Evolutionary conservation across 2,113 vertebrate genomes (phyloP).

Genomic region (Rhinopithecus roxellana): DNA sequence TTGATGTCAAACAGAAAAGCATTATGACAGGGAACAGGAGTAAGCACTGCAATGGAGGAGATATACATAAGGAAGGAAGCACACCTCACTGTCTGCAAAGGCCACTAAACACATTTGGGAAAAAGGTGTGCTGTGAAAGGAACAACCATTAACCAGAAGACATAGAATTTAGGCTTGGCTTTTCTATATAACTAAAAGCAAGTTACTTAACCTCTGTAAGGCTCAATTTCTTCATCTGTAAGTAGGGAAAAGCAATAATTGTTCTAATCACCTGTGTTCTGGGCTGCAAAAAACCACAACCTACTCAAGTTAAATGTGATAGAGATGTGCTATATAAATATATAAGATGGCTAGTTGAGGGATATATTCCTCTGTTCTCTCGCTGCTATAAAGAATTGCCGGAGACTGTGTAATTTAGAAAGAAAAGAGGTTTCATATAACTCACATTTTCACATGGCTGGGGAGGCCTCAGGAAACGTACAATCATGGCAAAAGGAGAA

Average conservation of each 20-base stretch:
- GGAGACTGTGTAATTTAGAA: too few species aligned
- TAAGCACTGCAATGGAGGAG: neutral
- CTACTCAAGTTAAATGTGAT: neutral
- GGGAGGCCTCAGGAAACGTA: too few species aligned
- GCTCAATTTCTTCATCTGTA: neutral
- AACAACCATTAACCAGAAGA: neutral
- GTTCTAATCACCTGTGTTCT: neutral
- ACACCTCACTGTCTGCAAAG: neutral
- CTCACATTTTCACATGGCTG: too few species aligned
- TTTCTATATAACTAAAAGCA: neutral
- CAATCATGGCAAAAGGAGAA: too few species aligned
- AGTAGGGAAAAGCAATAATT: neutral
- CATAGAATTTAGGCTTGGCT: neutral
- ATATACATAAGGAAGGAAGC: neutral
- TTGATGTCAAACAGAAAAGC: neutral
- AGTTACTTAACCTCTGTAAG: neutral
- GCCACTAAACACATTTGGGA: neutral
- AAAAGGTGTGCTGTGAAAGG: neutral
- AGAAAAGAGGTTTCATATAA: too few species aligned
- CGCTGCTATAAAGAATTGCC: too few species aligned
- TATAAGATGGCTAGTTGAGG: neutral
- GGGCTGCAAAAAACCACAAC: neutral
- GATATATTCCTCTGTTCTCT: too few species aligned
- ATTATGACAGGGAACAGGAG: neutral
- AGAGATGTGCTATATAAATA: neutral